Percentiles rank a stretch among this genome's conserved stretches.
Evolutionary conservation across 2,888 invertebrate species (phyloP).

Genomic region (Cosmia trapezina): DNA sequence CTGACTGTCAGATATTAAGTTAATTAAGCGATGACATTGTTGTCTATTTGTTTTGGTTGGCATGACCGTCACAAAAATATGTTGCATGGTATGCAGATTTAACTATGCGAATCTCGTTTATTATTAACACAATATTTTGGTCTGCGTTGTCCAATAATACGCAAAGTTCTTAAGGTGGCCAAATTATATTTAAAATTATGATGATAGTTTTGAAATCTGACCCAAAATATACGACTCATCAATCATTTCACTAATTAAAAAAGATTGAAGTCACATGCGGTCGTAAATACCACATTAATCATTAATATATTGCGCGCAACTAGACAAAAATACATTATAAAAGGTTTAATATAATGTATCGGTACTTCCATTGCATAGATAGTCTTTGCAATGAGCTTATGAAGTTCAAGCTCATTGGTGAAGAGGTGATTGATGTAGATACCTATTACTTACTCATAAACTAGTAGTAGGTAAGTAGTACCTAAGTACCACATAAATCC

Average conservation of each 20-base stretch:
- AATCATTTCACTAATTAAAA: slow-evolving; percentile 51
- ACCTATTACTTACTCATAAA: slow-evolving; percentile 2
- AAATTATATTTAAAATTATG: slow-evolving; percentile 36
- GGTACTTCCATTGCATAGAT: not conserved
- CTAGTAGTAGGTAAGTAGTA: slow-evolving; percentile 6
- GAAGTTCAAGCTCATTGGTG: not conserved
- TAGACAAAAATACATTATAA: slow-evolving; percentile 24
- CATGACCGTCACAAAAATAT: slow-evolving; percentile 72
- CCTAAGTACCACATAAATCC: not conserved
- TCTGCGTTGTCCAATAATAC: slow-evolving; percentile 68
- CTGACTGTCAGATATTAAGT: slow-evolving; percentile 56
- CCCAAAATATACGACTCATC: slow-evolving; percentile 41
- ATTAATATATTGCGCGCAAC: slow-evolving; percentile 25
- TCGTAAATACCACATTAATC: slow-evolving; percentile 45
- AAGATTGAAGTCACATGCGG: slow-evolving; percentile 30
- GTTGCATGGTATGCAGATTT: slow-evolving; percentile 73
- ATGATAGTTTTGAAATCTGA: slow-evolving; percentile 26
- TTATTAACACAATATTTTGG: slow-evolving; percentile 76
- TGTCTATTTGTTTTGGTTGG: slow-evolving; percentile 72
- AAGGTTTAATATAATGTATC: slow-evolving; percentile 12
- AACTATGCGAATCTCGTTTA: slow-evolving; percentile 75
- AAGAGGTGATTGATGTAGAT: not conserved
- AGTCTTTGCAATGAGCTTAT: not conserved
- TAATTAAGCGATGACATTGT: slow-evolving; percentile 69
- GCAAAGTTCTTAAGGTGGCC: slow-evolving; percentile 31